These are phyloP conservation scores for Plestiodon gilberti DNA, from an alignment of 2,113 vertebrate genomes.

Conservation along the genomic window DNA sequence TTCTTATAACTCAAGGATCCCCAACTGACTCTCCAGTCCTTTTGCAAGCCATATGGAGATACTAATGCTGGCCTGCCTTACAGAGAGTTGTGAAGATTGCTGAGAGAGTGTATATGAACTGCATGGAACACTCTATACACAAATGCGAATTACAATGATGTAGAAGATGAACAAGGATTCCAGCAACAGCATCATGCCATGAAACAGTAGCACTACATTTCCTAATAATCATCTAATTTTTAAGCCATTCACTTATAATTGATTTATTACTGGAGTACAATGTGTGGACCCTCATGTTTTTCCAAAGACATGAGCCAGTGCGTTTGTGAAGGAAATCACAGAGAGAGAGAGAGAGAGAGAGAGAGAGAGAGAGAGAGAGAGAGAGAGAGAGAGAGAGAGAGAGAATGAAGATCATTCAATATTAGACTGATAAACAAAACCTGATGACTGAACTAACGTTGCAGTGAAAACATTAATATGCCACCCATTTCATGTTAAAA, in stretches of 20 bases:
- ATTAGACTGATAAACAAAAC: slow-evolving; percentile 45
- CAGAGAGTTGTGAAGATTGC: not conserved
- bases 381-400: too few species aligned
- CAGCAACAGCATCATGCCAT: not conserved
- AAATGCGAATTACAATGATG: not conserved
- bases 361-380: too few species aligned
- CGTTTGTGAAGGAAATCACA: slow-evolving; percentile 16
- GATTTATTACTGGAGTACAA: not conserved
- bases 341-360: too few species aligned
- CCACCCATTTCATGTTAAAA: slow-evolving; percentile 38
- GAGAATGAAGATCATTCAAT: not conserved
- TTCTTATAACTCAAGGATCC: not conserved
- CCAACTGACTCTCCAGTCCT: not conserved
- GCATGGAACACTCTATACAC: not conserved
- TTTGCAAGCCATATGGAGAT: not conserved
- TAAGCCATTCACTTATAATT: not conserved
- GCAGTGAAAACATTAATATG: slow-evolving; percentile 51
- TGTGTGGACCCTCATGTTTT: not conserved
- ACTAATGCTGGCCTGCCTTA: not conserved
- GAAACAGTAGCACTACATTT: not conserved
- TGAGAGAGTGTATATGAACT: not conserved
- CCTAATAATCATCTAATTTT: not conserved
- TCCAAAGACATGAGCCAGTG: not conserved
- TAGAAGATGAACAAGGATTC: too few species aligned
- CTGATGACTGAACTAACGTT: slow-evolving; percentile 50